phyloP scores from a whole-genome alignment of 1,140 invertebrate genomes.

The Drosophila setifemur region DNA sequence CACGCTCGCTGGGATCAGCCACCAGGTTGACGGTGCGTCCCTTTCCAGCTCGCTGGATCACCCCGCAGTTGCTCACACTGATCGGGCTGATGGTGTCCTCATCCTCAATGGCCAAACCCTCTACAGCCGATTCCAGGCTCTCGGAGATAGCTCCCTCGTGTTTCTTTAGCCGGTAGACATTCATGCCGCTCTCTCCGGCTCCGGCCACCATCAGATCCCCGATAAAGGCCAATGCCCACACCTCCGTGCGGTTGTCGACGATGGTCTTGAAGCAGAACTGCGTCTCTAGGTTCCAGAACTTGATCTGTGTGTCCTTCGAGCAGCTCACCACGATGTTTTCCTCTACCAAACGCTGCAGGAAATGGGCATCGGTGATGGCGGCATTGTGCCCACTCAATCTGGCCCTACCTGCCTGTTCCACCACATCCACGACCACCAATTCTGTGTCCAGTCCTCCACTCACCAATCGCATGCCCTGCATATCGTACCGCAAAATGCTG shows the following conservation, averaged over 20 bases:
- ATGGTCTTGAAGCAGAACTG: conserved; percentile 98
- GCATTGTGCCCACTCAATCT: conserved; percentile 96
- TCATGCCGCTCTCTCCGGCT: conserved; percentile 91
- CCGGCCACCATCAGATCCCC: conserved; percentile 94
- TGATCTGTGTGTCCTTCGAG: conserved; percentile 97
- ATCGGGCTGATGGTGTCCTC: conserved; percentile 85
- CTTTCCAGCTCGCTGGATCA: conserved; percentile 88
- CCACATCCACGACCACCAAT: conserved; percentile 97
- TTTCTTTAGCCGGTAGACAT: conserved; percentile 89
- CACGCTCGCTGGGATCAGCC: conserved; percentile 86
- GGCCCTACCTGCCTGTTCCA: conserved; percentile 94
- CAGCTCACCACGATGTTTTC: conserved; percentile 91
- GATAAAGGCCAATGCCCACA: conserved; percentile 92
- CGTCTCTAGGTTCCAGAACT: conserved; percentile 98
- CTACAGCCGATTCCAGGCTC: conserved; percentile 84
- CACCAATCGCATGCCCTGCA: conserved; percentile 66
- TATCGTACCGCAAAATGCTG: conserved; percentile 91
- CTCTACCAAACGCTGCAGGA: conserved; percentile 86
- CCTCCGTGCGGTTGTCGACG: conserved; percentile 90
- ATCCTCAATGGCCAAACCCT: conserved; percentile 79
- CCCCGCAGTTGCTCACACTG: conserved; percentile 89
- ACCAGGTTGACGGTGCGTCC: conserved; percentile 88
- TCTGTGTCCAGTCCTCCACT: conserved; percentile 89
- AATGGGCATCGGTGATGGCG: conserved; percentile 92
- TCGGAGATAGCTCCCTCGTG: conserved; percentile 82